These are phyloP conservation scores for Xenops minutus DNA, from an alignment of 2,797 vertebrate genomes.

Conservation along the genomic window DNA sequence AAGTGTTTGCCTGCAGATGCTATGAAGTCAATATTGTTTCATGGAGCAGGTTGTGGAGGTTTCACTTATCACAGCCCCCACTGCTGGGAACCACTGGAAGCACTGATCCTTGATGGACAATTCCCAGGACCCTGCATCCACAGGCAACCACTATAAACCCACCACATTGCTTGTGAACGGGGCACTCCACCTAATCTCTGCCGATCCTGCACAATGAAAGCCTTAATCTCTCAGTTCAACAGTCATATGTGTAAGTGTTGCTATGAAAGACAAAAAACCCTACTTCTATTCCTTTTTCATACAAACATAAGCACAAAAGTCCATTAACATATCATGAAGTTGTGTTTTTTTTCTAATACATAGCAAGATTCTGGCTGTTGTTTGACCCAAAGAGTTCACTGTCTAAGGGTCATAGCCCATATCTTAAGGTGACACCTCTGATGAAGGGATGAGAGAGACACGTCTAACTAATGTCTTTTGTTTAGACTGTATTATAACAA, in stretches of 20 bases:
- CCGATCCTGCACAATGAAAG: neutral
- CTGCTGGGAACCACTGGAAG: neutral
- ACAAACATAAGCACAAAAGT: neutral
- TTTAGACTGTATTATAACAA: neutral
- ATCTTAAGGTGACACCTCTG: neutral
- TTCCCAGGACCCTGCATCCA: neutral
- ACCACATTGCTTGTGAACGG: neutral
- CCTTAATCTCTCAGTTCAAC: neutral
- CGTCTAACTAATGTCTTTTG: neutral
- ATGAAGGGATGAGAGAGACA: neutral
- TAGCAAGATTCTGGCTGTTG: neutral
- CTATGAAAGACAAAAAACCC: neutral
- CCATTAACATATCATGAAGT: neutral
- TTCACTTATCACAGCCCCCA: neutral
- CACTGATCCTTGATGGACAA: neutral
- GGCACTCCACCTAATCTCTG: neutral
- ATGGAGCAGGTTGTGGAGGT: neutral
- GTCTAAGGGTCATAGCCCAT: neutral
- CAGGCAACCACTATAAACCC: neutral
- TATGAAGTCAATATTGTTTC: neutral
- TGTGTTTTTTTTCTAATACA: neutral
- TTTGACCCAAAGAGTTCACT: neutral
- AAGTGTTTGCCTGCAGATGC: neutral
- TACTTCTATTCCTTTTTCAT: neutral
- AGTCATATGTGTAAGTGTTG: accelerated